Evolutionary conservation across 2,113 vertebrate genomes (phyloP).

Genomic region (Megaceryle torquata): DNA sequence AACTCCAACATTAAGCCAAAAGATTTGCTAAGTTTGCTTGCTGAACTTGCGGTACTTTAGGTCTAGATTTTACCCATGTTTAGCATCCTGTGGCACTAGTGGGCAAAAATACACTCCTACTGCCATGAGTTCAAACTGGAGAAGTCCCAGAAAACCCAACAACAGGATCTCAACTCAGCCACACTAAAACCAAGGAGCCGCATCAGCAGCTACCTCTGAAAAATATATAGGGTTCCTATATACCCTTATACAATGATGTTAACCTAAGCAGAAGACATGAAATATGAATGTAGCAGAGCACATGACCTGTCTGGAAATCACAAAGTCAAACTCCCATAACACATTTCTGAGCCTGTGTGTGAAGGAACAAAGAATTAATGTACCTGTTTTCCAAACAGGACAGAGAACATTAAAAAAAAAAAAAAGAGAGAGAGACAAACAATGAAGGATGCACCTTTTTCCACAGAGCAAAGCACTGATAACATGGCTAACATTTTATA

Average conservation of each 20-base stretch:
- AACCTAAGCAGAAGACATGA: background rate
- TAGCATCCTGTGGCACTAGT: background rate
- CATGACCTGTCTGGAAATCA: background rate
- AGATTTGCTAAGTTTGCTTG: background rate
- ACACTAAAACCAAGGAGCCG: background rate
- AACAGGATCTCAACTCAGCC: background rate
- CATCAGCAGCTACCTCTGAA: background rate
- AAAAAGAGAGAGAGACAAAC: background rate
- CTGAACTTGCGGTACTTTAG: background rate
- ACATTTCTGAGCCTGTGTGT: background rate
- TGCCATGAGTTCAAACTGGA: background rate
- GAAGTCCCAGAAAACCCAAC: background rate
- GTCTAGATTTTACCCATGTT: background rate
- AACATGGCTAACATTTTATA: background rate
- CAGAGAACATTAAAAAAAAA: background rate
- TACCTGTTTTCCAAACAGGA: background rate
- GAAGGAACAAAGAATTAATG: background rate
- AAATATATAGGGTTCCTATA: background rate
- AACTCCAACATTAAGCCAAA: background rate
- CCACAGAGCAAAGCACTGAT: background rate
- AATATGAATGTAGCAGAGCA: background rate
- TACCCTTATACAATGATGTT: background rate
- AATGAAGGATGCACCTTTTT: background rate
- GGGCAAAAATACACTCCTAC: background rate
- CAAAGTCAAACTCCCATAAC: background rate